Evolutionary conservation across 2,797 vertebrate genomes (phyloP), one percentile per base, ranked within the genome.

Genomic region (Spinibarbus caldwelli): DNA sequence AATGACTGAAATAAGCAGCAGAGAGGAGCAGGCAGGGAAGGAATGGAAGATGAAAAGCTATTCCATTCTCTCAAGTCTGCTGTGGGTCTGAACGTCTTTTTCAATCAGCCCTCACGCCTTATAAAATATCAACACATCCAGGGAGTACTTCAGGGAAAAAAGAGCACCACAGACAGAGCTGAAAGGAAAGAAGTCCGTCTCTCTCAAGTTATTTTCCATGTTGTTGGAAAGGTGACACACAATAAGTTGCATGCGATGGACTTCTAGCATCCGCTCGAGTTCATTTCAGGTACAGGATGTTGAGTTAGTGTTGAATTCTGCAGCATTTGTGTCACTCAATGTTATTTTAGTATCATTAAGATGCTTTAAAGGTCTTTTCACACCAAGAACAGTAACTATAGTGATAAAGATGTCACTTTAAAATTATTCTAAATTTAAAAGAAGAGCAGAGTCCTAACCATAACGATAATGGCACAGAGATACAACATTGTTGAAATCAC

Each of bases 81-180:
- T 36, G 14, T 59, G 38, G 72, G 38, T 85, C 54, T 73, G 31
- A 54, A 83, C 88, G 77, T 82, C 87, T 88, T 88, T 80, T 76
- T 54, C 84, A 85, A 83, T 86, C 81, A 66, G 45, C 67, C 68
- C 77, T 86, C 57, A 66, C 47, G 34, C 31, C 66, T 82, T 59
- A 75, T 87, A 82, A 87, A 83, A 89, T 79, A 78, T 59, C 80
- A 70, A 15, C 36, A 57, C 80, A 64, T 68, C 12, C 15, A 49
- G 62, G 43, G 66, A 84, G 57, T 34, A 31, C 47, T 70, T 59
- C 52, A 54, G 17, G 72, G 19, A 0, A 7, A 2, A 59, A 76
- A 41, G 41, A 29, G 12, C 2, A 1, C 26, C 59, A 64, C 12
- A 31, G 59, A 64, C 59, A 72, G 70, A 72, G 26, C 15, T 73